Percentiles rank a stretch among this genome's conserved stretches.
phyloP scores from a whole-genome alignment of 2,797 vertebrate genomes.

The Bradypodion pumilum region DNA sequence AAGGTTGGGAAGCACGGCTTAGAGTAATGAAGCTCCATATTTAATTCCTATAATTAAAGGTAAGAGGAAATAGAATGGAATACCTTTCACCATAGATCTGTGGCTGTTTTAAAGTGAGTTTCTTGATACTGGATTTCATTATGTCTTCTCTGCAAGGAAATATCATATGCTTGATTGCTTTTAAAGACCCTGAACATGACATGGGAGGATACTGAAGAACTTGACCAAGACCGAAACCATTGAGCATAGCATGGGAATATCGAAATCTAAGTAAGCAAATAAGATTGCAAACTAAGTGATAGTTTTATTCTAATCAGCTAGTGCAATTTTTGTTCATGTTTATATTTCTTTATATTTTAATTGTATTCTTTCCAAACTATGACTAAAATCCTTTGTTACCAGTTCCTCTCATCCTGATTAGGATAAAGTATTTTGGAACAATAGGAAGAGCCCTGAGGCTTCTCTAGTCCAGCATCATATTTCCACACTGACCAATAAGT shows the following conservation, averaged over 20 bases:
- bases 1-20: no score
- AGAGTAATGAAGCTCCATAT: no score
- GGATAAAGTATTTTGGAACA: conserved; percentile 13
- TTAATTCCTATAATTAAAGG: no score
- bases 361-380: neutral
- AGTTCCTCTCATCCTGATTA: neutral
- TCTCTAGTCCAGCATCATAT: neutral
- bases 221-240: no score
- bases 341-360: neutral
- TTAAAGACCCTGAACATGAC: no score
- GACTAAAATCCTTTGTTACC: fast-evolving
- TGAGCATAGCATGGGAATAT: no score
- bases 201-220: no score
- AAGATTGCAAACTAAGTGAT: no score
- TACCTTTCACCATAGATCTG: neutral
- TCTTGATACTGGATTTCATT: neutral
- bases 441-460: neutral
- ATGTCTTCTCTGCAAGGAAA: neutral
- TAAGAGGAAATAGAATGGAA: conserved; percentile 1
- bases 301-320: no score
- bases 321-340: neutral
- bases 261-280: no score
- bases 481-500: neutral
- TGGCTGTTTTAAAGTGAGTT: neutral
- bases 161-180: neutral